These are phyloP conservation scores for Criorhina ranunculi DNA, from an alignment of 2,888 invertebrate genomes.

Conservation along the genomic window DNA sequence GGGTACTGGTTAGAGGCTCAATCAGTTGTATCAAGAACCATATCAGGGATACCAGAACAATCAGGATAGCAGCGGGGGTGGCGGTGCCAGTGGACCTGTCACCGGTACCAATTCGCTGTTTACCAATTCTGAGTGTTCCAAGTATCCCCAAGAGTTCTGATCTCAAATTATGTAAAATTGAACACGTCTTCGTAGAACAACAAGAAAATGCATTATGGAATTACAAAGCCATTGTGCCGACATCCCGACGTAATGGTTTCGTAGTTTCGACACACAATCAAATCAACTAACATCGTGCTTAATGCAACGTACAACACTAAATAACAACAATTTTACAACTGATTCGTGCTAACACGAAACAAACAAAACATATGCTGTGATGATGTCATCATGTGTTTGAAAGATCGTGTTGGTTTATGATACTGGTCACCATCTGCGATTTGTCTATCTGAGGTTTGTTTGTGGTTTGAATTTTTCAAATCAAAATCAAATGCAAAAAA, in stretches of 20 bases:
- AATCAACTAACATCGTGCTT: constrained; percentile 40
- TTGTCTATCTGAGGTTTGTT: constrained; percentile 46
- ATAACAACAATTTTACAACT: constrained; percentile 81
- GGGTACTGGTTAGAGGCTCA: constrained; percentile 86
- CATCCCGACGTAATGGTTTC: constrained; percentile 20
- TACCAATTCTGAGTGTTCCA: constrained; percentile 86
- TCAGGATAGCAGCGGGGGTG: constrained; percentile 84
- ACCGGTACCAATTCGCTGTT: constrained; percentile 82
- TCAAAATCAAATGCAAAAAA: not conserved
- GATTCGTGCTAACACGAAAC: constrained; percentile 83
- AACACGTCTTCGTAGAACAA: constrained; percentile 66
- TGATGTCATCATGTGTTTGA: constrained; percentile 76
- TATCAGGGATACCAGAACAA: constrained; percentile 90
- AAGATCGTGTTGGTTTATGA: constrained; percentile 83
- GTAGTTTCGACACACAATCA: constrained; percentile 39
- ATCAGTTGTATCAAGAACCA: constrained; percentile 86
- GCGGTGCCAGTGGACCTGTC: constrained; percentile 80
- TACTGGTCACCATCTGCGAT: constrained; percentile 80
- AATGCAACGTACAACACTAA: constrained; percentile 71
- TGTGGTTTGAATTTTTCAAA: constrained; percentile 22
- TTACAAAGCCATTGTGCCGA: constrained; percentile 63
- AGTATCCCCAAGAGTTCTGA: constrained; percentile 85
- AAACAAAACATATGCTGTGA: constrained; percentile 79
- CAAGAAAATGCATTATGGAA: constrained; percentile 79
- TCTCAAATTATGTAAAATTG: constrained; percentile 83